A percentile compares a stretch with the other conserved stretches of the same genome.
Conservation (phyloP, 1,140 invertebrate species). For the Cherax destructor region DNA sequence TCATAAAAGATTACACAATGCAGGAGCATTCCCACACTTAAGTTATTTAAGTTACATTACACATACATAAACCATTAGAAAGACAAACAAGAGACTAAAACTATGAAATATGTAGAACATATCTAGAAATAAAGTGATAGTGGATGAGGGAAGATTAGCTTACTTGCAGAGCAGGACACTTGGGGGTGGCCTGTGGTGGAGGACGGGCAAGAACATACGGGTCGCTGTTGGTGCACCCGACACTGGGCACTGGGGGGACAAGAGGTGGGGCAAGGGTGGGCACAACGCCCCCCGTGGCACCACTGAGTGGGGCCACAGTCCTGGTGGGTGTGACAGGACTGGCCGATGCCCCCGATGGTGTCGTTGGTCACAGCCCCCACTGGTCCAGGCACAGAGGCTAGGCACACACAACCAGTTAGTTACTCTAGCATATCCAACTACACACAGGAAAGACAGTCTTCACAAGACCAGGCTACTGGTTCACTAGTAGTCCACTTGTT, state of each 20-base stretch:
- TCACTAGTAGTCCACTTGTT: slow-evolving; percentile 17
- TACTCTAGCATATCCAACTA: neutral
- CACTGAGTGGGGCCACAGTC: slow-evolving; percentile 73
- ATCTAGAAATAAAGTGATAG: neutral
- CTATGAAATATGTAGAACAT: neutral
- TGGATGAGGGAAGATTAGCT: slow-evolving; percentile 77
- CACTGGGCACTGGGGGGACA: slow-evolving; percentile 73
- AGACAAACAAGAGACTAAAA: slow-evolving; percentile 4
- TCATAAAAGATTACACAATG: neutral
- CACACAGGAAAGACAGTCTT: neutral
- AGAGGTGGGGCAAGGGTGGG: slow-evolving; percentile 71
- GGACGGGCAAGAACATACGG: slow-evolving; percentile 73
- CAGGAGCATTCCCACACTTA: slow-evolving; percentile 80
- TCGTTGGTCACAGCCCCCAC: slow-evolving; percentile 71
- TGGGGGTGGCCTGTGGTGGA: slow-evolving; percentile 78
- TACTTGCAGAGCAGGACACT: slow-evolving; percentile 80
- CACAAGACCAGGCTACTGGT: neutral
- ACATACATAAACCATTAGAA: slow-evolving; percentile 71
- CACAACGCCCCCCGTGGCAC: slow-evolving; percentile 73
- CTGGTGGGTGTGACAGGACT: slow-evolving; percentile 75
- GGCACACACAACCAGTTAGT: slow-evolving; percentile 30
- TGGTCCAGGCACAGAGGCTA: slow-evolving; percentile 6
- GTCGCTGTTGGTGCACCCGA: slow-evolving; percentile 72
- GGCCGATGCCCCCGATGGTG: slow-evolving; percentile 82
- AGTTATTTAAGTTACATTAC: slow-evolving; percentile 81